Conservation (phyloP, 2,888 invertebrate genomes). For the Bimastos eiseni region DNA sequence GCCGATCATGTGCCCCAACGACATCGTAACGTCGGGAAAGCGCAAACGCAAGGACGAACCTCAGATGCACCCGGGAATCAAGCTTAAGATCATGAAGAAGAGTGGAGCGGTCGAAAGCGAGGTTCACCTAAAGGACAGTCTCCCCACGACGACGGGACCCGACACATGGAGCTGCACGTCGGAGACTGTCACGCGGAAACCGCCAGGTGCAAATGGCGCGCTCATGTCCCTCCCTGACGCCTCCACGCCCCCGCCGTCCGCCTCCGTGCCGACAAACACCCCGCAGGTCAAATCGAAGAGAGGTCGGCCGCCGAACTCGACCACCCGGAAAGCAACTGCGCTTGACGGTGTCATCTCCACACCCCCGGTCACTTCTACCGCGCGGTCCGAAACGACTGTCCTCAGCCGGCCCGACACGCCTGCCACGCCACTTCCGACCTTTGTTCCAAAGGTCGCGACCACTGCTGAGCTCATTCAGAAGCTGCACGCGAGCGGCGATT, state of each 20-base stretch:
- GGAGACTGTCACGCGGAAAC: background rate
- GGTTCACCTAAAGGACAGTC: background rate
- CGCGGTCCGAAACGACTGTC: background rate
- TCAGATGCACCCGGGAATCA: background rate
- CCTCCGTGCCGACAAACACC: background rate
- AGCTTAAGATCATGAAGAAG: constrained; percentile 13
- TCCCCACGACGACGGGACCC: background rate
- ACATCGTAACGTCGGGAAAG: background rate
- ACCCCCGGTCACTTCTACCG: background rate
- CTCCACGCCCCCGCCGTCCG: background rate
- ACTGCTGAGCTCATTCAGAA: constrained; percentile 81
- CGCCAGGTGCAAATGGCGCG: background rate
- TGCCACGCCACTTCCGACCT: background rate
- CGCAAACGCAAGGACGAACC: background rate
- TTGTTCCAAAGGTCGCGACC: constrained; percentile 70
- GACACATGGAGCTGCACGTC: constrained; percentile 10
- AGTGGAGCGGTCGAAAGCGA: background rate
- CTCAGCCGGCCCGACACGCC: background rate
- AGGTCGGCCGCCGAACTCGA: background rate
- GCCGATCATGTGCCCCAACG: background rate
- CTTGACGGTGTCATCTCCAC: background rate
- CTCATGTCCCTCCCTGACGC: background rate
- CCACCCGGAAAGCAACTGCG: background rate
- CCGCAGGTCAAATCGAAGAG: background rate
- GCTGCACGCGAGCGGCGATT: constrained; percentile 67